Conservation (phyloP, 2,888 invertebrate species). For the Cremastobaeus sp. region DNA sequence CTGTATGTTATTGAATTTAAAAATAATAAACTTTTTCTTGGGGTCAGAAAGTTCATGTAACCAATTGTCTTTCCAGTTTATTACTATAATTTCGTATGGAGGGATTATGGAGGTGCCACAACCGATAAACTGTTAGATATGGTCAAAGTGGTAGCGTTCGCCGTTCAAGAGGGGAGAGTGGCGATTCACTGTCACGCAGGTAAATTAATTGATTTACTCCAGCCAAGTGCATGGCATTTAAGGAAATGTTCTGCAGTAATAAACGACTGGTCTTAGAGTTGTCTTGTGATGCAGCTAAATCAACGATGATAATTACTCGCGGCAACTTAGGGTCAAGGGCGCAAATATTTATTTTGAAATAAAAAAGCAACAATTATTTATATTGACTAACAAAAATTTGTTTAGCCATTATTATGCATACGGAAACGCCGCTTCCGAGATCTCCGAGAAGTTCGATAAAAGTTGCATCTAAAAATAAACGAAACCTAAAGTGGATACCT, state of each 20-base stretch:
- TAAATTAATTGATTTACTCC: conserved; percentile 73
- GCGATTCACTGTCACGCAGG: conserved; percentile 94
- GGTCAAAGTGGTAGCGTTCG: conserved; percentile 93
- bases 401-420: too few species aligned
- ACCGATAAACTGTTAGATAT: conserved; percentile 89
- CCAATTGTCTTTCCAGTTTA: conserved; percentile 86
- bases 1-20: too few species aligned
- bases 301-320: too few species aligned
- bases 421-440: too few species aligned
- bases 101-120: conserved; percentile 90
- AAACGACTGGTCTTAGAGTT: conserved; percentile 21
- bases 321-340: conserved; percentile 13
- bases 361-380: too few species aligned
- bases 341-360: too few species aligned
- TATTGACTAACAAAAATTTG: too few species aligned
- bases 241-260: conserved; percentile 11
- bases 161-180: conserved; percentile 88
- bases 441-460: too few species aligned
- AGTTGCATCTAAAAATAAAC: conserved; percentile 13
- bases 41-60: too few species aligned
- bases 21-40: too few species aligned
- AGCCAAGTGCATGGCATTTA: conserved; percentile 36
- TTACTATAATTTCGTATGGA: conserved; percentile 94
- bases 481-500: neutral
- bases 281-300: conserved; percentile 12